Conservation (phyloP, 2,888 invertebrate species). For the Stratiomys singularior region DNA sequence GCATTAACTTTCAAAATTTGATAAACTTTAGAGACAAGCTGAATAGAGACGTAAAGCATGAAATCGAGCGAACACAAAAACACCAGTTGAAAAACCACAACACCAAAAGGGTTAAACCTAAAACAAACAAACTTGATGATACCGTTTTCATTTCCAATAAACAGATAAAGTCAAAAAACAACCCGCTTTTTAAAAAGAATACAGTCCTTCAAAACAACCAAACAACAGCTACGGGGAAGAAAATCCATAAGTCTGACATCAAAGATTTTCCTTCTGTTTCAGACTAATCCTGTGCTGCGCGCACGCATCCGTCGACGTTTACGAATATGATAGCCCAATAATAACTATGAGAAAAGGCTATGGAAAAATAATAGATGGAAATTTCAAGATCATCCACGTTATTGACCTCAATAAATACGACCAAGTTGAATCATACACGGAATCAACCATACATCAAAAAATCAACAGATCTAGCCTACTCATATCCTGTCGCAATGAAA, state of each 20-base stretch:
- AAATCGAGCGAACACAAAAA: slow-evolving; percentile 14
- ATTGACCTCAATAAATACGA: background rate
- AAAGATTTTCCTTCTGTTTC: slow-evolving; percentile 16
- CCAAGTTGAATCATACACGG: background rate
- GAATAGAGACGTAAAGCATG: slow-evolving; percentile 10
- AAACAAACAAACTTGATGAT: background rate
- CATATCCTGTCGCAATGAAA: background rate
- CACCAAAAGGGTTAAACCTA: background rate
- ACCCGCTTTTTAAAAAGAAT: background rate
- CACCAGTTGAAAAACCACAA: background rate
- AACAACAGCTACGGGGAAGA: background rate
- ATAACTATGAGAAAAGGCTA: slow-evolving; percentile 1
- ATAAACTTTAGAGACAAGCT: slow-evolving; percentile 1
- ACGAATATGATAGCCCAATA: slow-evolving; percentile 1
- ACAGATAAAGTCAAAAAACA: slow-evolving; percentile 15
- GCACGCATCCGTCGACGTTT: slow-evolving; percentile 12
- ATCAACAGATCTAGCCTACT: background rate
- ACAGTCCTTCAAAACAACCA: background rate
- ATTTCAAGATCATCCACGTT: slow-evolving; percentile 3
- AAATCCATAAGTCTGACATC: slow-evolving; percentile 2
- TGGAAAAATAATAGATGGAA: slow-evolving; percentile 8
- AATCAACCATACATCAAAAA: background rate
- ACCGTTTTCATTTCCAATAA: slow-evolving; percentile 1
- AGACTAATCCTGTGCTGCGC: background rate
- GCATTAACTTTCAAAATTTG: slow-evolving; percentile 43